Base-by-base conservation (phyloP, 2,113 vertebrate genomes). In the Haemorhous mexicanus region DNA sequence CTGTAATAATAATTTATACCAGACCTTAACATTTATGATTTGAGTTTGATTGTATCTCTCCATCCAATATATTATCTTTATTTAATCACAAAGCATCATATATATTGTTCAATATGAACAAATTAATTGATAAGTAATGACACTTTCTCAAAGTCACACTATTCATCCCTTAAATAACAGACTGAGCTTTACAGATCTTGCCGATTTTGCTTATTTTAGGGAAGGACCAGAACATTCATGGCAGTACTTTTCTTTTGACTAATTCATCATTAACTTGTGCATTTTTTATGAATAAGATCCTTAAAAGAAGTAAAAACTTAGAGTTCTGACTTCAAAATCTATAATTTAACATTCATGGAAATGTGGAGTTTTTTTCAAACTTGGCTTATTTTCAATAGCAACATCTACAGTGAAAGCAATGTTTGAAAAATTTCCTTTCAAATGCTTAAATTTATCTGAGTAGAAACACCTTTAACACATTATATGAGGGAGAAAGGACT, bases 211-310 rank as follows among this genome's bases (percentile, higher is more conserved):
- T 86, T 26, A 39, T 64, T 87, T 94, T 75, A 94, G 27, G 8
- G 9, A 90, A 74, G 43, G 21, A 90, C 19, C 11, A 70, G 27
- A 75, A 62, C 12, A 72, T n/a, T 35, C 35, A 12, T 12, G 24
- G 22, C 33, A 58, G 37, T 46, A 91, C 47, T 52, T 69, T 20
- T 28, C 49, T 93, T 52, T 82, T 93, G 79, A 85, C 26, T 89
- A 87, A 85, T 93, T 94, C 37, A 94, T 62, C 35, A 79, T 83
- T 91, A 96, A 64, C 47, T 76, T 52, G 7, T 84, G 28, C 41
- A 95, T 69, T 77, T 92, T 84, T 93, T 55, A 76, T 73, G 11
- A 95, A 33, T 13, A 87, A 37, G 37, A 37, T 46, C 32, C 59
- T 91, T 84, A 82, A 69, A 95, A 89, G 55, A 46, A 82, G 39